A percentile compares a stretch with the other conserved stretches of the same genome.
phyloP scores from a whole-genome alignment of 1,140 invertebrate species.

The Cataglyphis hispanica region DNA sequence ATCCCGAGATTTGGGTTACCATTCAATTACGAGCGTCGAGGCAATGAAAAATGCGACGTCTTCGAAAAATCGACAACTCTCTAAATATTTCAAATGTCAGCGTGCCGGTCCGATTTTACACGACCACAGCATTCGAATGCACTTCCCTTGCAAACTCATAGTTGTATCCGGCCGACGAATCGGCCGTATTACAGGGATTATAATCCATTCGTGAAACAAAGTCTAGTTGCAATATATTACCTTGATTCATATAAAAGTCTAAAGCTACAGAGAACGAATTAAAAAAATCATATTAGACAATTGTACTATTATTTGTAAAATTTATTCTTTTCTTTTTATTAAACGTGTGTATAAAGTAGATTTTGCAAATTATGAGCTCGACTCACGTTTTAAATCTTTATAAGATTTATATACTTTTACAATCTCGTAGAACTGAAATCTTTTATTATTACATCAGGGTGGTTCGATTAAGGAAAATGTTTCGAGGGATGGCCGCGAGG shows the following conservation, averaged over 20 bases:
- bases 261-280: too few species aligned
- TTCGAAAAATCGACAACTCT: constrained; percentile 28
- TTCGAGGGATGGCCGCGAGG: constrained; percentile 48
- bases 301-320: too few species aligned
- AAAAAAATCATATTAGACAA: not conserved
- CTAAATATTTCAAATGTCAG: constrained; percentile 30
- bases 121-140: not conserved
- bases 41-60: constrained; percentile 30
- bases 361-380: too few species aligned
- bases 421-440: constrained; percentile 8
- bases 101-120: not conserved
- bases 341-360: too few species aligned
- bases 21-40: constrained; percentile 66
- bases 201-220: not conserved
- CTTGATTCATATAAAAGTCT: not conserved
- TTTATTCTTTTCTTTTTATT: too few species aligned
- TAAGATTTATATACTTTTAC: not conserved
- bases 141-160: not conserved
- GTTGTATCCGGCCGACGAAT: not conserved
- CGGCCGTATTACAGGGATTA: not conserved
- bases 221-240: not conserved
- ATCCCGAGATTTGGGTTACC: constrained; percentile 62
- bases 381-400: too few species aligned
- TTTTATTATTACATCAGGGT: constrained; percentile 62
- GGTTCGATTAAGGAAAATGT: constrained; percentile 55